Evolutionary conservation across 2,797 vertebrate genomes (phyloP).

Genomic region (Amniataba percoides): DNA sequence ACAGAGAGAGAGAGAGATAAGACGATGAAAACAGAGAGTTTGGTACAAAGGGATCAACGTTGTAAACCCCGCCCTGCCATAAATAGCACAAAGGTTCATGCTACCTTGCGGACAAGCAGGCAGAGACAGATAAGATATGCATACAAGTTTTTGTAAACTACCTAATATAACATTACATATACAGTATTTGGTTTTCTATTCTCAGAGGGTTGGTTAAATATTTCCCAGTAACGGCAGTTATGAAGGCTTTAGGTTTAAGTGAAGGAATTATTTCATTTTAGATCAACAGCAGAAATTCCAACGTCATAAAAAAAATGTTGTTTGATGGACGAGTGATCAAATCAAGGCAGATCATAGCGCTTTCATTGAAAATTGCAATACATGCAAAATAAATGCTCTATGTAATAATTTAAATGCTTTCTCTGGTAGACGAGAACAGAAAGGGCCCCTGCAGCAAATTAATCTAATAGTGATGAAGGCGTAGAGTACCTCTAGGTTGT

Average conservation of each 20-base stretch:
- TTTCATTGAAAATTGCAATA: not conserved
- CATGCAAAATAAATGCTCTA: not conserved
- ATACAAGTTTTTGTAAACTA: too few species aligned
- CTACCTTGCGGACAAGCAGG: not conserved
- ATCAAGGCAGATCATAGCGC: not conserved
- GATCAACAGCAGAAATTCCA: not conserved
- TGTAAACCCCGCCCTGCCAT: not conserved
- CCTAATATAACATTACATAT: not conserved
- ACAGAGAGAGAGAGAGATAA: not conserved
- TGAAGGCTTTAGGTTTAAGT: not conserved
- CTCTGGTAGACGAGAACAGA: not conserved
- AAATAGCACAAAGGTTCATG: conserved; percentile 8
- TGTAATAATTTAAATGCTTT: not conserved
- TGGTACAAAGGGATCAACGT: conserved; percentile 14
- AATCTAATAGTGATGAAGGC: not conserved
- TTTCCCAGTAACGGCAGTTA: not conserved
- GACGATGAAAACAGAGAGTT: not conserved
- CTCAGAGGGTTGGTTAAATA: not conserved
- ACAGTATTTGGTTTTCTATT: not conserved
- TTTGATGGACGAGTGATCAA: not conserved
- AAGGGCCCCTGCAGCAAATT: not conserved
- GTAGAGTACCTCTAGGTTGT: not conserved
- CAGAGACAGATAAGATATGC: not conserved
- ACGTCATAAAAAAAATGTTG: not conserved
- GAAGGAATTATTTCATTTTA: not conserved